These are phyloP conservation scores for Notocelia uddmanniana DNA, from an alignment of 2,888 invertebrate species.

Conservation along the genomic window DNA sequence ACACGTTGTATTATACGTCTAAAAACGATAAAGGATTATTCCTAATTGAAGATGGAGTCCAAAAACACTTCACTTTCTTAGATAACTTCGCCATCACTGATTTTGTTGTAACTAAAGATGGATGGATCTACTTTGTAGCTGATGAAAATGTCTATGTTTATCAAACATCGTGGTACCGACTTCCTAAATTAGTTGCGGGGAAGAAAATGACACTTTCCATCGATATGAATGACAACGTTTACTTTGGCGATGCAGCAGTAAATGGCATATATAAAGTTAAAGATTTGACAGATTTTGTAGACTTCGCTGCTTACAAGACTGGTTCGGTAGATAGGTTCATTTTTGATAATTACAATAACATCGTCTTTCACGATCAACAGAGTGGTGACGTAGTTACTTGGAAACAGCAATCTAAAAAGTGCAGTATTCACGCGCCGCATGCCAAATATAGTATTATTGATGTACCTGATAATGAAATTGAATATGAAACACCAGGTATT, in stretches of 20 bases:
- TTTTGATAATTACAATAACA: background rate
- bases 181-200: background rate
- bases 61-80: background rate
- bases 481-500: no score
- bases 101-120: background rate
- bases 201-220: background rate
- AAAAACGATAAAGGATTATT: background rate
- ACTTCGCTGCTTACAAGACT: background rate
- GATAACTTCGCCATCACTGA: background rate
- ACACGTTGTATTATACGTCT: background rate
- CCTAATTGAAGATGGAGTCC: background rate
- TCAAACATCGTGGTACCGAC: background rate
- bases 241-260: background rate
- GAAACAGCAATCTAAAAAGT: background rate
- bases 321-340: background rate
- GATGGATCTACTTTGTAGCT: background rate
- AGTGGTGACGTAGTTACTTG: background rate
- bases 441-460: background rate
- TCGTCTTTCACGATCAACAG: background rate
- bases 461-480: background rate
- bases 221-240: background rate
- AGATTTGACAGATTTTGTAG: background rate
- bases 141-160: background rate
- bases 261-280: background rate
- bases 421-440: background rate